Evolutionary conservation across 2,888 invertebrate genomes (phyloP).

Genomic region (Coelogynopora nodosa): DNA sequence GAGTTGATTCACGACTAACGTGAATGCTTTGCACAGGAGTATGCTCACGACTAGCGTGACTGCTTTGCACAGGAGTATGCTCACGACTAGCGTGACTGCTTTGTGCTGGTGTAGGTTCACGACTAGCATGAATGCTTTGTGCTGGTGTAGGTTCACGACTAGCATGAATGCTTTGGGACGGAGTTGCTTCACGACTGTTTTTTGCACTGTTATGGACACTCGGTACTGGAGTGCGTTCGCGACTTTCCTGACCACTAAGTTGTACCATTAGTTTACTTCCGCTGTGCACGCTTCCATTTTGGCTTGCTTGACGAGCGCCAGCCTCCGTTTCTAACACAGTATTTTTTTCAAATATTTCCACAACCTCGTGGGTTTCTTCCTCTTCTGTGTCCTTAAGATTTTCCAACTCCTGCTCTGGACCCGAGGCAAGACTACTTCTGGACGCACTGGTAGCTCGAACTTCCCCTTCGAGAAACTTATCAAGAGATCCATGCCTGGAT

Average conservation of each 20-base stretch:
- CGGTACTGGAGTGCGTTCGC: neutral
- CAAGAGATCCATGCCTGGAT: neutral
- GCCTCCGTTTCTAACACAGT: too few relatives aligned
- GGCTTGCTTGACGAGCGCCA: neutral
- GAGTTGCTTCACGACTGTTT: neutral
- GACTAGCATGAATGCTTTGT: neutral
- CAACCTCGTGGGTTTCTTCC: neutral
- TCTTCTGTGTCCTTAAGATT: neutral
- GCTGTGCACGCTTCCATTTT: neutral
- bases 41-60: neutral
- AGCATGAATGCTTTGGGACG: neutral
- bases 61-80: neutral
- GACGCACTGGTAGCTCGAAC: neutral
- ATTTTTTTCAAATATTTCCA: too few relatives aligned
- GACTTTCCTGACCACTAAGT: neutral
- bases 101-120: neutral
- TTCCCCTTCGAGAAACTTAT: neutral
- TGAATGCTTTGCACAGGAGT: neutral
- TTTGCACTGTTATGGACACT: neutral
- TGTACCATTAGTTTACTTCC: neutral
- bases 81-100: neutral
- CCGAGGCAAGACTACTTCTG: neutral
- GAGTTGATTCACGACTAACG: neutral
- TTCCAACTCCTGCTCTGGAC: neutral
- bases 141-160: neutral